These are phyloP conservation scores for Metopolophium dirhodum DNA, from an alignment of 1,140 invertebrate genomes.

Conservation along the genomic window DNA sequence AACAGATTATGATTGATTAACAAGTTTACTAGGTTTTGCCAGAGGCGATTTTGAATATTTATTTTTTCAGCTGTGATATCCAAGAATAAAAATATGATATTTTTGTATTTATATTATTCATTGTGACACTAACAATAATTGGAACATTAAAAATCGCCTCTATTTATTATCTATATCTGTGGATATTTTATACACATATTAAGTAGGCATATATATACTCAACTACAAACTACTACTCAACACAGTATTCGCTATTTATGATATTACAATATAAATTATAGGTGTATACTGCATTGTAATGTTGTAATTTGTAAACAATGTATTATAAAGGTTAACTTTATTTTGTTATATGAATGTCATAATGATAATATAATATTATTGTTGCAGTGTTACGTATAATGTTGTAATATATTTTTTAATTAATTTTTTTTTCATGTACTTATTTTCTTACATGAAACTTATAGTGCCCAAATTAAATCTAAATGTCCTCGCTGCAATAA, in stretches of 20 bases:
- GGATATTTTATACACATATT: too few relatives aligned
- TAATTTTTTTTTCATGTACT: not conserved
- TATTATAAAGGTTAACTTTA: not conserved
- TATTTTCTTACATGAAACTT: not conserved
- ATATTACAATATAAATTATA: not conserved
- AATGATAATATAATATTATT: not conserved
- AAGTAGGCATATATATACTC: too few relatives aligned
- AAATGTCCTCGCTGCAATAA: too few relatives aligned
- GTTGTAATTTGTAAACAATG: not conserved
- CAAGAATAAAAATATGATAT: too few relatives aligned
- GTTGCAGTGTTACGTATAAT: not conserved
- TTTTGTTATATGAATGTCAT: not conserved
- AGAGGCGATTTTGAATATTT: too few relatives aligned
- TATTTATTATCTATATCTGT: too few relatives aligned
- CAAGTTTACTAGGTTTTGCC: too few relatives aligned
- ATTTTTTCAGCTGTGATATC: too few relatives aligned
- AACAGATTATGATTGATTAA: too few relatives aligned
- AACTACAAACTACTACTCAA: not conserved
- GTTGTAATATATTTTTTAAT: not conserved
- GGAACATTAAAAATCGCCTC: too few relatives aligned
- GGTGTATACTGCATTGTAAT: not conserved
- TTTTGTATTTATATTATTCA: too few relatives aligned
- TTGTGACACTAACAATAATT: too few relatives aligned
- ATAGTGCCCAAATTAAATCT: not conserved
- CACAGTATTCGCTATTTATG: not conserved